Evolutionary conservation across 2,888 invertebrate genomes (phyloP).

Genomic region (Sinohyriopsis cumingii): DNA sequence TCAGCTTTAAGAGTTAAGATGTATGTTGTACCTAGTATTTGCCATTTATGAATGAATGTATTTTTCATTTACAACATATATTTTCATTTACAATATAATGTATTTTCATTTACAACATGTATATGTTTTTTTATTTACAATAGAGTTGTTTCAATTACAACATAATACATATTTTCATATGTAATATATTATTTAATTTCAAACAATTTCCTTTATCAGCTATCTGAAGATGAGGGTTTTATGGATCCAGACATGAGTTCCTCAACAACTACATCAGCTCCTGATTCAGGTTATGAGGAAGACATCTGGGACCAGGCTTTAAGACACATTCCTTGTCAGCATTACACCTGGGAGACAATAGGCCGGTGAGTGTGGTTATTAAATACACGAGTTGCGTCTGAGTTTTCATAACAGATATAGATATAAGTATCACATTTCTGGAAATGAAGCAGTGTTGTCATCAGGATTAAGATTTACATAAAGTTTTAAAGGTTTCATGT

Average conservation of each 20-base stretch:
- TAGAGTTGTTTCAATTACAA: too few relatives aligned
- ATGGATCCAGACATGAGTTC: constrained; percentile 22
- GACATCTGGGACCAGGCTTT: constrained; percentile 62
- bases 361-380: constrained; percentile 51
- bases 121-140: too few relatives aligned
- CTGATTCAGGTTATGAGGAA: constrained; percentile 36
- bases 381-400: background rate
- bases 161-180: too few relatives aligned
- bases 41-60: too few relatives aligned
- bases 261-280: constrained; percentile 15
- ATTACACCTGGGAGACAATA: constrained; percentile 64
- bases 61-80: too few relatives aligned
- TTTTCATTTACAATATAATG: too few relatives aligned
- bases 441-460: background rate
- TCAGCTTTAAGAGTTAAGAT: too few relatives aligned
- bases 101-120: too few relatives aligned
- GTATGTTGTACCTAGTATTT: too few relatives aligned
- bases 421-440: background rate
- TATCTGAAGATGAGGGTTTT: constrained; percentile 46
- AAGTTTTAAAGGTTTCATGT: background rate
- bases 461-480: background rate
- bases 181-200: background rate
- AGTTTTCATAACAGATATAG: background rate
- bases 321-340: constrained; percentile 41
- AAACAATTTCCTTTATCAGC: constrained; percentile 11